Percentiles rank a stretch among this genome's conserved stretches.
These are phyloP conservation scores for Microcebus murinus DNA, from an alignment of 2,113 vertebrate species.

Conservation along the genomic window DNA sequence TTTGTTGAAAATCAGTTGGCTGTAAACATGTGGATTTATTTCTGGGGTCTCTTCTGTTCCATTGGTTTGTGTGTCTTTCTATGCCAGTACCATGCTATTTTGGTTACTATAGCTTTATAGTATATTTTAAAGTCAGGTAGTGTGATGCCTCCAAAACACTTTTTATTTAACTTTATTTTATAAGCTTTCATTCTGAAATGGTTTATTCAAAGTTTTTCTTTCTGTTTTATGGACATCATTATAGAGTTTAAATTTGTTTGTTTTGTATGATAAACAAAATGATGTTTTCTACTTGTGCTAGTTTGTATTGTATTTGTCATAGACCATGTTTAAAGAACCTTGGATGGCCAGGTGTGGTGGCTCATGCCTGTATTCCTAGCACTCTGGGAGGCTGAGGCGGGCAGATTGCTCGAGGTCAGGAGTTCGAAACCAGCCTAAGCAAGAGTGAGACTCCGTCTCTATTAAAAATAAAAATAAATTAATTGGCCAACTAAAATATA, in stretches of 20 bases:
- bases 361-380: too few species aligned
- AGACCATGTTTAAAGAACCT: not conserved
- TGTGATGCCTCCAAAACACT: not conserved
- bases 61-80: not conserved
- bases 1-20: not conserved
- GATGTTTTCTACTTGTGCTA: not conserved
- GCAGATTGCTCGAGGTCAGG: too few species aligned
- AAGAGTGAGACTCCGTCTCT: too few species aligned
- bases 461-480: too few species aligned
- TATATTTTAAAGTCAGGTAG: not conserved
- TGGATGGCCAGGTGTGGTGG: too few species aligned
- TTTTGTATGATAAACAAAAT: not conserved
- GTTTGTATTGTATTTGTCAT: not conserved
- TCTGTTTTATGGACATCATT: not conserved
- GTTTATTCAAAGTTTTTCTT: not conserved
- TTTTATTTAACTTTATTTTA: not conserved
- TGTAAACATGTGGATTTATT: not conserved
- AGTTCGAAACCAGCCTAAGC: too few species aligned
- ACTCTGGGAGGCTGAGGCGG: too few species aligned
- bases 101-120: not conserved
- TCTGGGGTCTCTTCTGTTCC: not conserved
- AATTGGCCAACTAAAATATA: too few species aligned
- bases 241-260: not conserved
- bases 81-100: not conserved
- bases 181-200: not conserved